These are phyloP conservation scores for Chrysolina americana DNA, from an alignment of 2,888 invertebrate species.

Conservation along the genomic window DNA sequence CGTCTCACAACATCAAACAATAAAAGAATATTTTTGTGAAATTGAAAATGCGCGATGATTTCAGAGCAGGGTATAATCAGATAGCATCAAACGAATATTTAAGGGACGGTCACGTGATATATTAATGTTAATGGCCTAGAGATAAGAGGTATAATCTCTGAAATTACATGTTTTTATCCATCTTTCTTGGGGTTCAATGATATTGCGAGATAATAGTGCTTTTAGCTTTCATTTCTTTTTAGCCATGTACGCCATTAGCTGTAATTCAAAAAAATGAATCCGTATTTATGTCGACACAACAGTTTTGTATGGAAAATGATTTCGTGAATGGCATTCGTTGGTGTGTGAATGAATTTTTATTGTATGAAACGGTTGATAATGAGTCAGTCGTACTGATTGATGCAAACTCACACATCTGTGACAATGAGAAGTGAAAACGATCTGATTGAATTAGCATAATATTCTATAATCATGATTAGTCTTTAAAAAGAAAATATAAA, in stretches of 20 bases:
- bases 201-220: constrained; percentile 30
- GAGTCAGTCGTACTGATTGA: background rate
- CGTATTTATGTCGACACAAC: background rate
- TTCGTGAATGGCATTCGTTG: constrained; percentile 1
- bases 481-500: no score
- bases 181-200: constrained; percentile 15
- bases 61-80: constrained; percentile 42
- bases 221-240: constrained; percentile 33
- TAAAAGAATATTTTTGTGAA: constrained; percentile 32
- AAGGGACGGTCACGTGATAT: constrained; percentile 29
- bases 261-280: constrained; percentile 13
- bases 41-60: constrained; percentile 40
- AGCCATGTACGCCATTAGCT: background rate
- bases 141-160: constrained; percentile 33
- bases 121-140: constrained; percentile 32
- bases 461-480: no score
- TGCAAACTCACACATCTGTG: background rate
- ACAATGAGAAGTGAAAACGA: no score
- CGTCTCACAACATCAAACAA: constrained; percentile 31
- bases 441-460: no score
- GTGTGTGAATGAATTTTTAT: background rate
- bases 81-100: constrained; percentile 46
- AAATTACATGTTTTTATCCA: constrained; percentile 23
- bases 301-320: constrained; percentile 8
- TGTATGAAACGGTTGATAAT: constrained; percentile 6